phyloP scores from a whole-genome alignment of 2,797 vertebrate genomes.

The Smutsia gigantea region DNA sequence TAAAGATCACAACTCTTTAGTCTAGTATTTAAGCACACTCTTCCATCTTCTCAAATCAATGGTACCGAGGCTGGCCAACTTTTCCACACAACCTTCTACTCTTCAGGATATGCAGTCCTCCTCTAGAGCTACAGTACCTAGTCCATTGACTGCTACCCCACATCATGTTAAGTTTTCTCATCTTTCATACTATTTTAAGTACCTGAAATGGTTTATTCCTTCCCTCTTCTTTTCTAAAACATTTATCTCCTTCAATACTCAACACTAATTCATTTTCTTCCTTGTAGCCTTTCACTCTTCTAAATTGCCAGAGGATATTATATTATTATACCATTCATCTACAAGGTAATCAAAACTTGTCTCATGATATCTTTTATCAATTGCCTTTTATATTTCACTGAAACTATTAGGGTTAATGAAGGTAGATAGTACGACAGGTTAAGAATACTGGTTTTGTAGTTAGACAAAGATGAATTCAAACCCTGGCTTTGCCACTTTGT shows the following conservation, averaged over 20 bases:
- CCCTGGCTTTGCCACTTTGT: not conserved
- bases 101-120: not conserved
- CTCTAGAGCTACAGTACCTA: not conserved
- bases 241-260: not conserved
- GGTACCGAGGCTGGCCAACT: not conserved
- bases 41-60: not conserved
- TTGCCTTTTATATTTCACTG: not conserved
- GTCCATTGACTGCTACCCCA: not conserved
- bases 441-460: not conserved
- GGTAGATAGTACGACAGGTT: not conserved
- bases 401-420: not conserved
- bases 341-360: not conserved
- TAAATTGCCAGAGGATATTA: not conserved
- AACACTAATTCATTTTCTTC: not conserved
- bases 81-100: not conserved
- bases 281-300: not conserved
- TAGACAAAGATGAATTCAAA: constrained; percentile 53
- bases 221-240: not conserved
- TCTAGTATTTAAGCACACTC: not conserved
- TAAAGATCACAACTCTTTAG: not conserved
- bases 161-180: not conserved
- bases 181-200: not conserved
- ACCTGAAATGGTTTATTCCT: not conserved
- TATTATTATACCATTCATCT: not conserved
- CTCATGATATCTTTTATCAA: not conserved